Conservation (phyloP, 2,888 invertebrate genomes). For the Trileptium ribeirensis region DNA sequence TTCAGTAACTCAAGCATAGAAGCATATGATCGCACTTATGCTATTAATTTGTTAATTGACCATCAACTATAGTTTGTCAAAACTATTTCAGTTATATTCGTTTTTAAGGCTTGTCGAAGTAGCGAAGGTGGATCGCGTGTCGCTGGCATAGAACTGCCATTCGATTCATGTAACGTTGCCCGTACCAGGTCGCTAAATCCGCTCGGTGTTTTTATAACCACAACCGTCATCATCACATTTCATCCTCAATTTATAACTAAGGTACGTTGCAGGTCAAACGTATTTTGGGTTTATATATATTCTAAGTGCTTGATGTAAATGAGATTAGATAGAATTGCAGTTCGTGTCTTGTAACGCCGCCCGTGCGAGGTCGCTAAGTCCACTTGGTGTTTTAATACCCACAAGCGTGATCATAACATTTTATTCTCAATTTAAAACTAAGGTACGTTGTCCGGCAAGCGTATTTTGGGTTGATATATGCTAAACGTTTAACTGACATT, state of each 20-base stretch:
- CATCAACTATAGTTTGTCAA: too few species aligned
- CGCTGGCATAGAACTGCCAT: not conserved
- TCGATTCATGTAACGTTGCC: not conserved
- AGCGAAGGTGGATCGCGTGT: not conserved
- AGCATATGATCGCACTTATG: too few species aligned
- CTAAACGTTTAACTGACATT: too few species aligned
- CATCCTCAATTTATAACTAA: constrained; percentile 3
- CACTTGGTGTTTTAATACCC: not conserved
- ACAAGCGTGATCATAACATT: not conserved
- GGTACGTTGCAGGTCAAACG: not conserved
- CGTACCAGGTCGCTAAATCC: constrained; percentile 8
- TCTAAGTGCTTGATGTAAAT: too few species aligned
- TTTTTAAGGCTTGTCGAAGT: not conserved
- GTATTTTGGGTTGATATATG: too few species aligned
- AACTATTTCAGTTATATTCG: too few species aligned
- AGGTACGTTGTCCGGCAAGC: not conserved
- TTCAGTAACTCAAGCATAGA: too few species aligned
- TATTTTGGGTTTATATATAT: too few species aligned
- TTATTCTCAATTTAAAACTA: not conserved
- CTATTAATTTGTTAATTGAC: too few species aligned
- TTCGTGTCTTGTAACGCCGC: not conserved
- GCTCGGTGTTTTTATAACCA: not conserved
- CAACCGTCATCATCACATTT: not conserved
- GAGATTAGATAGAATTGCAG: not conserved
- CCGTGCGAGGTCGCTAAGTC: constrained; percentile 1